phyloP scores from a whole-genome alignment of 2,888 invertebrate genomes.

The Cheilosia scutellata region DNA sequence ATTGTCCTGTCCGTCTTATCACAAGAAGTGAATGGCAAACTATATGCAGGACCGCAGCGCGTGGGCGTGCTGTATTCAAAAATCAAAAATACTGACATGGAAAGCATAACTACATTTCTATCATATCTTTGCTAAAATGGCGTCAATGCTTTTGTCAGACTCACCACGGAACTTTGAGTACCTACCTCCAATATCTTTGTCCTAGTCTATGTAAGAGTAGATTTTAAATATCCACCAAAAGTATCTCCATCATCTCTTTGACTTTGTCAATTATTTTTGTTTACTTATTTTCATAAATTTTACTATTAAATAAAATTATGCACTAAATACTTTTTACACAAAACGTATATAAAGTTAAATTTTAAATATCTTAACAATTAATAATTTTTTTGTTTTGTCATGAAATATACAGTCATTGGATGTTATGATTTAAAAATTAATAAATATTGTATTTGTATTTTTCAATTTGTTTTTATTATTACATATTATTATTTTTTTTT shows the following conservation, averaged over 20 bases:
- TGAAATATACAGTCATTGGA: slow-evolving; percentile 69
- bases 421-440: slow-evolving; percentile 28
- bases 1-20: no score
- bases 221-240: neutral
- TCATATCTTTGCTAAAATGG: no score
- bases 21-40: no score
- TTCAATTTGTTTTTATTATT: neutral
- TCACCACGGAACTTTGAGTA: no score
- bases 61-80: no score
- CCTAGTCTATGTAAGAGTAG: neutral
- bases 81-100: no score
- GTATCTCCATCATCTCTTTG: neutral
- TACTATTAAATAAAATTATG: slow-evolving; percentile 39
- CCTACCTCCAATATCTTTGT: neutral
- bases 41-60: no score
- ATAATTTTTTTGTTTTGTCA: slow-evolving; percentile 30
- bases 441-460: slow-evolving; percentile 6
- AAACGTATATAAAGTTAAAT: slow-evolving; percentile 48
- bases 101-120: no score
- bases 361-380: slow-evolving; percentile 60
- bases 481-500: no score
- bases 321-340: slow-evolving; percentile 58
- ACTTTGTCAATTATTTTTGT: neutral
- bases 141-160: no score
- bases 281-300: slow-evolving; percentile 30